phyloP scores from a whole-genome alignment of 2,797 vertebrate species.

The Pseudotriccus pelzelni region DNA sequence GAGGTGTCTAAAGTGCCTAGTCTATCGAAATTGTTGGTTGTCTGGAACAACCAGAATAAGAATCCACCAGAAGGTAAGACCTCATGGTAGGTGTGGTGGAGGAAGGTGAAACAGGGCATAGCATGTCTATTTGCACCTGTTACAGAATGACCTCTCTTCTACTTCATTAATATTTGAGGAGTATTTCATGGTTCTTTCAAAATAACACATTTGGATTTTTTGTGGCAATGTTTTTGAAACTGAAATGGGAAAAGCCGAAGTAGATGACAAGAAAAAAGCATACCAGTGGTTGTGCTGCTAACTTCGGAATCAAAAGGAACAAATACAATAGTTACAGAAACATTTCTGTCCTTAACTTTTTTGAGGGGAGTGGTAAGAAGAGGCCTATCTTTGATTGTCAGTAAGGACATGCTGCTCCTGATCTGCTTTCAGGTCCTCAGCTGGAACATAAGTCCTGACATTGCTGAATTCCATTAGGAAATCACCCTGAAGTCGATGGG shows the following conservation, averaged over 20 bases:
- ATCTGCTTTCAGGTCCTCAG: background rate
- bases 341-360: background rate
- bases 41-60: conserved; percentile 99
- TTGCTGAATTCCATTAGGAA: background rate
- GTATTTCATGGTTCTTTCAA: background rate
- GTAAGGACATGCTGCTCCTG: accelerated
- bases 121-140: background rate
- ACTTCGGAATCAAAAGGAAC: background rate
- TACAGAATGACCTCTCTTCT: background rate
- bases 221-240: background rate
- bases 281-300: background rate
- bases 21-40: conserved; percentile 92
- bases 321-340: background rate
- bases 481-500: background rate
- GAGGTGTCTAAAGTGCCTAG: conserved; percentile 98
- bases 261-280: background rate
- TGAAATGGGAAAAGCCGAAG: background rate
- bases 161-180: background rate
- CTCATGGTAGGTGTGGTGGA: background rate
- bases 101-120: background rate
- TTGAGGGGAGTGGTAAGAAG: background rate
- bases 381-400: background rate
- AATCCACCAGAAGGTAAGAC: conserved; percentile 92
- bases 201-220: background rate
- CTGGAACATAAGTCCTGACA: background rate